These are phyloP conservation scores for Cheilinus undulatus DNA, from an alignment of 2,113 vertebrate genomes.

Conservation along the genomic window DNA sequence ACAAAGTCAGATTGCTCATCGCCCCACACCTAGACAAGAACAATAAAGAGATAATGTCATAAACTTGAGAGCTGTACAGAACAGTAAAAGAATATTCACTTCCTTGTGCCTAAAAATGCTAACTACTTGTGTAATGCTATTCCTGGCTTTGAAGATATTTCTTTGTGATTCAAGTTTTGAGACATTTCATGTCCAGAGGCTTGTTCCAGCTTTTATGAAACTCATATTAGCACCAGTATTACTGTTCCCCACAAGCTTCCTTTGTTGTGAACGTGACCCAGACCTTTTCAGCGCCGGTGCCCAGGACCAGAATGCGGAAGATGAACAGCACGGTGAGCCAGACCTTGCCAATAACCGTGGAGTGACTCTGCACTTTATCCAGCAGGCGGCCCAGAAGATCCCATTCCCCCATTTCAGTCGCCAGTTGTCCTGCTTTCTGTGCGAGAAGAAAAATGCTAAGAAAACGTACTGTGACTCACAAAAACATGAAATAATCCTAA, in stretches of 20 bases:
- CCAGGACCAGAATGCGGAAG: constrained; percentile 95
- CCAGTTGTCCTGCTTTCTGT: constrained; percentile 26
- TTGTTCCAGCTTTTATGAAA: neutral
- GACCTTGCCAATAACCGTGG: constrained; percentile 95
- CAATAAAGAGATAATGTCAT: neutral
- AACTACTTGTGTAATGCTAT: neutral
- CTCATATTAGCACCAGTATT: neutral
- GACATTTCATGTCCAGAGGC: neutral
- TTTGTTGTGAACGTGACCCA: neutral
- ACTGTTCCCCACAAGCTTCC: neutral
- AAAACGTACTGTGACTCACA: too few species aligned
- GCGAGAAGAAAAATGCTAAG: too few species aligned
- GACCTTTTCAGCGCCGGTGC: constrained; percentile 89
- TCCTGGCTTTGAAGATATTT: neutral
- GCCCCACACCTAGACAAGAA: constrained; percentile 86
- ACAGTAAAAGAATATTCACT: neutral
- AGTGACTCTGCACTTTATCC: constrained; percentile 96
- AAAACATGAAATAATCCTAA: too few species aligned
- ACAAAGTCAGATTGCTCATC: constrained; percentile 96
- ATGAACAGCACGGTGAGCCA: constrained; percentile 98
- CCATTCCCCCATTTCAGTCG: constrained; percentile 94
- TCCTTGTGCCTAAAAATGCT: neutral
- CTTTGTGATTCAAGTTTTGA: neutral
- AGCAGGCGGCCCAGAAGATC: constrained; percentile 92
- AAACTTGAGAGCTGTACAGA: neutral